Percentiles rank a stretch among this genome's conserved stretches.
phyloP scores from a whole-genome alignment of 2,888 invertebrate genomes.

The Agrochola circellaris region DNA sequence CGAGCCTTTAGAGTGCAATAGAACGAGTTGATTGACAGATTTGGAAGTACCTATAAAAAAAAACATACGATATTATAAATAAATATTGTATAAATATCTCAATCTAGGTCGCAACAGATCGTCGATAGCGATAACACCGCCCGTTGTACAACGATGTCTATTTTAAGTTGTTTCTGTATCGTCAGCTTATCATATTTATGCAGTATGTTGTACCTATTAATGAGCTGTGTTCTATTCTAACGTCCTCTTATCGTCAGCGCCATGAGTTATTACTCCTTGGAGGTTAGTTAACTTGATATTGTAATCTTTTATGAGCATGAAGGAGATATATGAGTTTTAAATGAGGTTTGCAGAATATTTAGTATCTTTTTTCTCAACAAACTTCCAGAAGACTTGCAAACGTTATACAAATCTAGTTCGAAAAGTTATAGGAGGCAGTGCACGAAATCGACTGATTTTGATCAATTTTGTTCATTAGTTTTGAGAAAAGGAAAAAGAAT shows the following conservation, averaged over 20 bases:
- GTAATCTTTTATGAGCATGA: conserved; percentile 11
- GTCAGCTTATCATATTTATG: conserved; percentile 12
- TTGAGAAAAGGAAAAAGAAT: too few species aligned
- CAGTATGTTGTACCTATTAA: conserved; percentile 4
- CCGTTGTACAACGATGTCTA: conserved; percentile 18
- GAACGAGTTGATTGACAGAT: too few species aligned
- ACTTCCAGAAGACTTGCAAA: background rate
- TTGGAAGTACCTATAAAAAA: too few species aligned
- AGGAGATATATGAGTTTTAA: background rate
- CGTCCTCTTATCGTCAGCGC: conserved; percentile 11
- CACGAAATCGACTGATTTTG: too few species aligned
- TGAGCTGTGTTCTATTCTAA: conserved; percentile 33
- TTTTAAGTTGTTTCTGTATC: conserved; percentile 11
- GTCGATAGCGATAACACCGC: conserved; percentile 18
- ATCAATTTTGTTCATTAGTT: too few species aligned
- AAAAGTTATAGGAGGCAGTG: background rate
- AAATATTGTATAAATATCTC: conserved; percentile 3
- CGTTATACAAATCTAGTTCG: background rate
- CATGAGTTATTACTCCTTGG: conserved; percentile 17
- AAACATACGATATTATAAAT: conserved; percentile 1
- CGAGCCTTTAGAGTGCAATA: too few species aligned
- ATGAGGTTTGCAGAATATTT: background rate
- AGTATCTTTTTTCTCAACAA: too few species aligned
- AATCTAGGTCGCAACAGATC: conserved; percentile 34
- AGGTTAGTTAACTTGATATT: conserved; percentile 23